Evolutionary conservation across 2,113 vertebrate species (phyloP).

Genomic region (Pteronura brasiliensis): DNA sequence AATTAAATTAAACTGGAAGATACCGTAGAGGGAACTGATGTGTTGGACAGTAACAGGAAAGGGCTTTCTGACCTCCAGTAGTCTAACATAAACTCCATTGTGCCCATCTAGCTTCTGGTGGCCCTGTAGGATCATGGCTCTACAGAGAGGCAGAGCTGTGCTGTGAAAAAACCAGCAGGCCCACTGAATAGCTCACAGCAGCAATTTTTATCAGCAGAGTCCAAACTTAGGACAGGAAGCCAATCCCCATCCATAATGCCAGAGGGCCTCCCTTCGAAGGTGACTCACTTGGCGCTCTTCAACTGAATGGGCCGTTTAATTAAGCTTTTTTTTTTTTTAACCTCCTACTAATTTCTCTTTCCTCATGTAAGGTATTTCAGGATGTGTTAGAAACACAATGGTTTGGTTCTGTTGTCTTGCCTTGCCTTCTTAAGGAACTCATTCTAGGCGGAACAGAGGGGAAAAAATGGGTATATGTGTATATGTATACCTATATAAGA

Average conservation of each 20-base stretch:
- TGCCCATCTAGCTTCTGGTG: not conserved
- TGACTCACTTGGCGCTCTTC: not conserved
- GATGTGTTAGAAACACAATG: not conserved
- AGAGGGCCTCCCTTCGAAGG: not conserved
- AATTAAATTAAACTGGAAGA: not conserved
- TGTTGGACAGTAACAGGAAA: not conserved
- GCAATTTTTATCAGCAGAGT: not conserved
- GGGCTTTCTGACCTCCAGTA: not conserved
- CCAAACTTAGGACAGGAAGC: not conserved
- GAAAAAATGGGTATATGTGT: not conserved
- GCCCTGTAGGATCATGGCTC: not conserved
- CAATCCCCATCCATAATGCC: not conserved
- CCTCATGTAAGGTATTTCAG: not conserved
- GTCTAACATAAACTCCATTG: not conserved
- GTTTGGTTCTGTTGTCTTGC: slow-evolving; percentile 1
- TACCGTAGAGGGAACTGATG: not conserved
- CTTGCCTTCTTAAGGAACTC: not conserved
- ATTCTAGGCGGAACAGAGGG: not conserved
- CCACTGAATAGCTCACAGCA: not conserved
- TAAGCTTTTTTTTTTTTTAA: not conserved
- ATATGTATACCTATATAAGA: too few species aligned
- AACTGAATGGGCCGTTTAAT: not conserved
- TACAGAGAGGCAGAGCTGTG: not conserved
- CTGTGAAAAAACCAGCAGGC: not conserved
- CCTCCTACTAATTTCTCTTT: slow-evolving; percentile 9